Evolutionary conservation across 2,888 invertebrate genomes (phyloP), one percentile per base, ranked within the genome.

Genomic region (Melipona beecheii): DNA sequence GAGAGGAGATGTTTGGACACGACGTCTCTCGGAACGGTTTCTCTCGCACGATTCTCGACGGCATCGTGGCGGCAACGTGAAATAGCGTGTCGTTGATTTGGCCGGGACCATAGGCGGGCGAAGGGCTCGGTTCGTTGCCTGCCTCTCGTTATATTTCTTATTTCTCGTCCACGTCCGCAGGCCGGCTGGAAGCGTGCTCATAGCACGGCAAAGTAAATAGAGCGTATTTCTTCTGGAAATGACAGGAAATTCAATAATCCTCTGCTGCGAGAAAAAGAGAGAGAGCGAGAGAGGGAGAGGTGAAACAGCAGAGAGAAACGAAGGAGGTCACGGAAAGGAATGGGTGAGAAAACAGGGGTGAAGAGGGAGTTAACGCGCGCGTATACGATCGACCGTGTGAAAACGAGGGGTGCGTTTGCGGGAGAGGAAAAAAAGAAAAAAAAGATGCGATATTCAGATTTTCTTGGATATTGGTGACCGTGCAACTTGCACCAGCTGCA

Each of bases 231-330:
- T 93, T 93, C 93, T 93, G 93, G 92, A 91, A 92, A 92, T 93
- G 93, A 93, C 93, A 92, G 92, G 90, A 93, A 93, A 93, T 92
- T 93, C 93, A 93, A 94, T 94, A 94, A 93, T 93, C 92, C 90
- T 91, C 87, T 43, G 43, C 43, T 43, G 90, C 90, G 91, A 91
- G 90, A 27, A 52, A 52, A 21, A n/a, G 36, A 43, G 70, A 36
- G 90, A 90, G 84, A 52, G 21, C 21, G 50, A 27, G 21, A 9
- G 21, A n/a, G 27, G 5, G 90, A 90, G 87, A 89, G 75, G 83
- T 80, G 81, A 86, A 89, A 81, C 80, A 82, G 80, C 70, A 75
- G 75, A 76, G 74, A 68, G 70, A 68, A 74, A 60, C 21, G 68
- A 78, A 78, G 72, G 70, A 70, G 80, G 52, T 68, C 79, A 72